Conservation (phyloP, 2,113 vertebrate species). For the Turnix velox region DNA sequence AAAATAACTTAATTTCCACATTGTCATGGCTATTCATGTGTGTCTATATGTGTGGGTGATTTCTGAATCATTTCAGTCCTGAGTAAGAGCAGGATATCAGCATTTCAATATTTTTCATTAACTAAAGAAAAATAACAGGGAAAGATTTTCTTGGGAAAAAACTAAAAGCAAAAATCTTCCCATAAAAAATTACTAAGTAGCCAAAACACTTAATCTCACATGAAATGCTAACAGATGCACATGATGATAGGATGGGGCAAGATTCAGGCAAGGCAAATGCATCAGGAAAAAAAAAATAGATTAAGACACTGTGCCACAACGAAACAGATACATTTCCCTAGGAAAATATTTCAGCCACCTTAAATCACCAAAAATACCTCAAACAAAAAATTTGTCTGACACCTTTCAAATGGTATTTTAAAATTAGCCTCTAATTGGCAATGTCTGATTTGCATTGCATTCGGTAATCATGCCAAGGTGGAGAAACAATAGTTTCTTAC, state of each 20-base stretch:
- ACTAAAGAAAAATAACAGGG: background rate
- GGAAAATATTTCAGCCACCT: background rate
- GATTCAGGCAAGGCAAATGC: background rate
- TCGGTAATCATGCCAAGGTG: background rate
- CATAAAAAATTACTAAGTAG: background rate
- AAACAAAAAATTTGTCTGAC: background rate
- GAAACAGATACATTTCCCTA: background rate
- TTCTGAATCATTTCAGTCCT: background rate
- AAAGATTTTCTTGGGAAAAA: background rate
- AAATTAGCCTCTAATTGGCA: background rate
- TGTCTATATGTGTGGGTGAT: accelerated
- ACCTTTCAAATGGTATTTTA: background rate
- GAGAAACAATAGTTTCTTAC: background rate
- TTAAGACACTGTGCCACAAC: background rate
- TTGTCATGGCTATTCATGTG: background rate
- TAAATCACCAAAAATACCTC: accelerated
- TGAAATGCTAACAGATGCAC: background rate
- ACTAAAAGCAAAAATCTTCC: background rate
- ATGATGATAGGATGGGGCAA: background rate
- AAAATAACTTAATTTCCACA: background rate
- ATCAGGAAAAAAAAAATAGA: background rate
- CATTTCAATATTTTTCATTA: background rate
- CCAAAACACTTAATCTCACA: background rate
- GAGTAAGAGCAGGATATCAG: background rate
- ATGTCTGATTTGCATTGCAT: background rate